Conservation (phyloP, 1,140 invertebrate genomes). For the Holcopasites calliopsidis region DNA sequence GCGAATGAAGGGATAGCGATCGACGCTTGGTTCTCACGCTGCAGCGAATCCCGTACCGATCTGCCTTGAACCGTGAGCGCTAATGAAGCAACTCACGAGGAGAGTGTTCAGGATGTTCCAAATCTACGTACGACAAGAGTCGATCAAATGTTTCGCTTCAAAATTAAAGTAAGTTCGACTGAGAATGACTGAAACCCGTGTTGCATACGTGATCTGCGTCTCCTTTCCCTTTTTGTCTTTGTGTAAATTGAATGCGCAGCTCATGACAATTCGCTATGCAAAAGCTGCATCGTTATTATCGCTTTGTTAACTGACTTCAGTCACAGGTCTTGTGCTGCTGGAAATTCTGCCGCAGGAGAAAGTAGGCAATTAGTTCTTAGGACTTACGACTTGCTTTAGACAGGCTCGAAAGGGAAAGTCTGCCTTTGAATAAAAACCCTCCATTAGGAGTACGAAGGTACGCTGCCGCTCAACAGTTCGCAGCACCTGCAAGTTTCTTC, state of each 20-base stretch:
- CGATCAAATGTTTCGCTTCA: background rate
- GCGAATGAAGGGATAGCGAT: slow-evolving; percentile 47
- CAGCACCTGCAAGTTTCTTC: too few relatives aligned
- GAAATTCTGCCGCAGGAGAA: slow-evolving; percentile 5
- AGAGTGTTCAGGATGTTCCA: background rate
- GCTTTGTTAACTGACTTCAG: background rate
- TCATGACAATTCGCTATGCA: background rate
- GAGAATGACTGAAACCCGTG: background rate
- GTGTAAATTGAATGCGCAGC: background rate
- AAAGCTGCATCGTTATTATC: background rate
- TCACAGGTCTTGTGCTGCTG: background rate
- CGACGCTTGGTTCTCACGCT: slow-evolving; percentile 47
- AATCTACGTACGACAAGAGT: background rate
- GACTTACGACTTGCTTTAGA: background rate
- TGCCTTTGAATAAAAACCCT: background rate
- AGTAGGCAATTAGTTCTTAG: background rate
- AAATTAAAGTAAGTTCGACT: background rate
- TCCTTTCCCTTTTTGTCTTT: background rate
- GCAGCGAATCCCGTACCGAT: slow-evolving; percentile 57
- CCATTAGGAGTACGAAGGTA: too few relatives aligned
- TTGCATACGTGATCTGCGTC: background rate
- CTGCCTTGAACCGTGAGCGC: slow-evolving; percentile 51
- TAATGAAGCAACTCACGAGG: slow-evolving; percentile 58
- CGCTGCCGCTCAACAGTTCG: background rate
- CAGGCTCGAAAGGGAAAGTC: background rate